A percentile compares a stretch with the other conserved stretches of the same genome.
Conservation (phyloP, 1,140 invertebrate species). For the Lanistes nyassanus region DNA sequence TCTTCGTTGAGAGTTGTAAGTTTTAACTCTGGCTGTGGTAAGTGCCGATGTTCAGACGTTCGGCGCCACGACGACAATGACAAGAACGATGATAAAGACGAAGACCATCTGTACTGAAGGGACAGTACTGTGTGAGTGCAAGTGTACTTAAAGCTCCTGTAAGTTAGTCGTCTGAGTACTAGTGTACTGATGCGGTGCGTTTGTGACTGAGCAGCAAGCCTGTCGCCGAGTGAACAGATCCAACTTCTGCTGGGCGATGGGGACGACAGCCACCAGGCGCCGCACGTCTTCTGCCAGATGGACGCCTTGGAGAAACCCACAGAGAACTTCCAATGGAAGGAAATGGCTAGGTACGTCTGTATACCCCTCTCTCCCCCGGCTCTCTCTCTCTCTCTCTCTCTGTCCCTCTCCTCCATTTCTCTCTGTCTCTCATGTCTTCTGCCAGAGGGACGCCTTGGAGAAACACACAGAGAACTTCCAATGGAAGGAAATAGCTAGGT, state of each 20-base stretch:
- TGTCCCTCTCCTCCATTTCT: not conserved
- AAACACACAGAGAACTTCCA: conserved; percentile 78
- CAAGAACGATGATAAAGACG: too few relatives aligned
- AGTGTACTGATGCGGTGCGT: too few relatives aligned
- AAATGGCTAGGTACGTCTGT: conserved; percentile 82
- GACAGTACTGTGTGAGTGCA: too few relatives aligned
- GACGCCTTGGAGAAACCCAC: conserved; percentile 82
- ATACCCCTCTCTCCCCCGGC: not conserved
- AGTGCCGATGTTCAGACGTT: too few relatives aligned
- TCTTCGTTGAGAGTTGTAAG: too few relatives aligned
- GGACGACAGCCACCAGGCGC: conserved; percentile 63
- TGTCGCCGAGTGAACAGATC: conserved; percentile 68
- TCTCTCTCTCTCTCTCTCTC: conserved; percentile 6
- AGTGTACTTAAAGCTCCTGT: too few relatives aligned
- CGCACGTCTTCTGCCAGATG: conserved; percentile 87
- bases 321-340: conserved; percentile 85
- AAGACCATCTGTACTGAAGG: too few relatives aligned
- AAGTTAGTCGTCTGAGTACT: too few relatives aligned
- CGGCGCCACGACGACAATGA: too few relatives aligned
- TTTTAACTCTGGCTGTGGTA: too few relatives aligned
- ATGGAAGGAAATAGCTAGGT: conserved; percentile 95
- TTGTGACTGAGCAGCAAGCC: conserved; percentile 31
- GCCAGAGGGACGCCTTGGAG: conserved; percentile 89
- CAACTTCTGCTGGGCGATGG: conserved; percentile 91
- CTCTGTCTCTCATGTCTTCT: conserved; percentile 73